Percentiles rank a stretch among this genome's conserved stretches.
phyloP scores from a whole-genome alignment of 2,113 vertebrate species.

The Dipodomys spectabilis region DNA sequence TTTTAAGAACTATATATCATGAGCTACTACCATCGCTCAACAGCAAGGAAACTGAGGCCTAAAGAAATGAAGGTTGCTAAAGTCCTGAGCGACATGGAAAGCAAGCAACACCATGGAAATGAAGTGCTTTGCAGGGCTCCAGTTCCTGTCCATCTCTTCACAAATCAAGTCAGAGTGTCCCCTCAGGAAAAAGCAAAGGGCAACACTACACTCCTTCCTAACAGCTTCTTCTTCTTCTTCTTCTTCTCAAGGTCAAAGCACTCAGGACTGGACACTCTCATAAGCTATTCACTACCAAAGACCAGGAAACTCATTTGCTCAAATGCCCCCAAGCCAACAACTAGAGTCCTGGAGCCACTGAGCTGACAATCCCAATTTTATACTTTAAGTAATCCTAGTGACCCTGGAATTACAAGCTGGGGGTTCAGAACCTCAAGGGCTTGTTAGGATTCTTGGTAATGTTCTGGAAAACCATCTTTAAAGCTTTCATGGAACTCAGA shows the following conservation, averaged over 20 bases:
- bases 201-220: not conserved
- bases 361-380: conserved; percentile 68
- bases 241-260: not conserved
- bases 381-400: conserved; percentile 63
- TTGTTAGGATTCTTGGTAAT: conserved; percentile 77
- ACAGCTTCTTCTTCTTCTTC: not conserved
- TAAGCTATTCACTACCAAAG: not conserved
- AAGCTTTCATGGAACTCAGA: conserved; percentile 76
- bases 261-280: not conserved
- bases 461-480: conserved; percentile 80
- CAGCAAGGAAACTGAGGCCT: not conserved
- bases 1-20: conserved; percentile 4
- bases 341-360: not conserved
- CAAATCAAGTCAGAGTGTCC: conserved; percentile 41
- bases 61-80: not conserved
- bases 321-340: not conserved
- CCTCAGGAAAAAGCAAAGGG: conserved; percentile 19
- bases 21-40: not conserved
- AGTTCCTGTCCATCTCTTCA: not conserved
- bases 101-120: not conserved
- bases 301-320: not conserved
- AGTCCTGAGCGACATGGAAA: not conserved
- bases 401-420: conserved; percentile 67
- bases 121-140: not conserved
- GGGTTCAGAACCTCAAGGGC: conserved; percentile 81